phyloP scores from a whole-genome alignment of 2,888 invertebrate species.

The Seira musarum region DNA sequence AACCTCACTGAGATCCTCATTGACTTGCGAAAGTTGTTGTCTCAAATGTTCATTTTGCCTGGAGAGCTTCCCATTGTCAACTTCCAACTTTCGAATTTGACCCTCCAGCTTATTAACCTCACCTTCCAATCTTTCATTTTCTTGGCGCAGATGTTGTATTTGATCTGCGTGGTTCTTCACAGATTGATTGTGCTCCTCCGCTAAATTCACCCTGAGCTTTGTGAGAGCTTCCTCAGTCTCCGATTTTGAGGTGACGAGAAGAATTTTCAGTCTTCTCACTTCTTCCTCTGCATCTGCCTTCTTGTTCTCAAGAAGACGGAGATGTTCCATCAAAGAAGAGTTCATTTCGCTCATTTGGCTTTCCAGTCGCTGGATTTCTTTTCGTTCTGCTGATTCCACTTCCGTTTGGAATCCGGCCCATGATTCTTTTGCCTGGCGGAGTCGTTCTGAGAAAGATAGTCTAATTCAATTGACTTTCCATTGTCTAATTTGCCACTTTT shows the following conservation, averaged over 20 bases:
- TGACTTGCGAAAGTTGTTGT: conserved; percentile 54
- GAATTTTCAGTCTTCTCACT: conserved; percentile 58
- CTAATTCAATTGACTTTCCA: background rate
- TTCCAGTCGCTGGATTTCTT: conserved; percentile 64
- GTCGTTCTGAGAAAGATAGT: conserved; percentile 48
- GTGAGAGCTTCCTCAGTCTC: conserved; percentile 63
- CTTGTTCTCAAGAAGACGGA: conserved; percentile 59
- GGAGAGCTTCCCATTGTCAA: conserved; percentile 57
- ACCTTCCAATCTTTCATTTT: conserved; percentile 59
- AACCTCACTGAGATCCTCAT: conserved; percentile 49
- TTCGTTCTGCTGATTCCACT: conserved; percentile 63
- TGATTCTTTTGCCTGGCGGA: conserved; percentile 65
- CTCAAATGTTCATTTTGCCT: conserved; percentile 63
- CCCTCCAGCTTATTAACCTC: conserved; percentile 54
- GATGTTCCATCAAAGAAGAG: conserved; percentile 62
- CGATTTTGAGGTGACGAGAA: conserved; percentile 60
- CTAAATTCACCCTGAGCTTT: conserved; percentile 51
- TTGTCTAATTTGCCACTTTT: too few relatives aligned
- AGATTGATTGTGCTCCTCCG: conserved; percentile 60
- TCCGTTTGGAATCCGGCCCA: conserved; percentile 67
- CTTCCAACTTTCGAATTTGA: conserved; percentile 56
- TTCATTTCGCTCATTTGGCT: conserved; percentile 65
- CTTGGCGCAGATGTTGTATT: conserved; percentile 54
- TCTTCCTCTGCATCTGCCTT: conserved; percentile 67
- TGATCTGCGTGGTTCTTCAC: conserved; percentile 54